Evolutionary conservation across 2,113 vertebrate species (phyloP), one percentile per base, ranked within the genome.

Genomic region (Xiphorhynchus elegans): DNA sequence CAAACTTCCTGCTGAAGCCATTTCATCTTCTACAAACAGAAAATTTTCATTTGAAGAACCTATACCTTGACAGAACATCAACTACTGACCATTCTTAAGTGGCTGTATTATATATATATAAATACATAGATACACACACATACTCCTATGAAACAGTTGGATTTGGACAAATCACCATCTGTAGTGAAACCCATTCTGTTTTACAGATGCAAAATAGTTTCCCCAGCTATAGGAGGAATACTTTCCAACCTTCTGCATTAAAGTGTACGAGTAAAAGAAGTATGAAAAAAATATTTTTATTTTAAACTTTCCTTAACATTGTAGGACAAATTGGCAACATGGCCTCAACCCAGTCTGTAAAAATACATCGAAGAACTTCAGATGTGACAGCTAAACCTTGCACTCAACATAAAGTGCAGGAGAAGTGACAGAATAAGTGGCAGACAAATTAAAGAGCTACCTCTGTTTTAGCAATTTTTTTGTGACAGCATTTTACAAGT

Each of bases 401-500:
- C 86, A 88, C 75, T 97, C 81, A 40, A 92, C 88, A 91, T 82
- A 96, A 97, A 98, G 94, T 97, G 90, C 95, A 97, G 95, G 17
- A 62, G 69, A 63, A 96, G n/a, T 97, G 97, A 97, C 97, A 98
- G 95, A 97, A 95, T 91, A 97, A 97, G 90, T 96, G 97, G 96
- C 94, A 96, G 97, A 95, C 87, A 97, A 97, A 98, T 98, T 97
- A 97, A 97, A 97, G 93, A 98, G 93, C 93, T 96, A 94, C 84
- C 90, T 97, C 95, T 97, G 96, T 98, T 97, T 97, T 97, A 97
- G 97, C 96, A 97, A 96, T 97, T 98, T 97, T 89, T 87, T 92
- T 89, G 95, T 98, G 97, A 98, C 96, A 98, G 97, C 96, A 96
- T 97, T 97, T 98, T 97, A 97, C 97, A 97, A 97, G 97, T 98